These are phyloP conservation scores for Cranoglanis bouderius DNA, from an alignment of 2,113 vertebrate species.

Conservation along the genomic window DNA sequence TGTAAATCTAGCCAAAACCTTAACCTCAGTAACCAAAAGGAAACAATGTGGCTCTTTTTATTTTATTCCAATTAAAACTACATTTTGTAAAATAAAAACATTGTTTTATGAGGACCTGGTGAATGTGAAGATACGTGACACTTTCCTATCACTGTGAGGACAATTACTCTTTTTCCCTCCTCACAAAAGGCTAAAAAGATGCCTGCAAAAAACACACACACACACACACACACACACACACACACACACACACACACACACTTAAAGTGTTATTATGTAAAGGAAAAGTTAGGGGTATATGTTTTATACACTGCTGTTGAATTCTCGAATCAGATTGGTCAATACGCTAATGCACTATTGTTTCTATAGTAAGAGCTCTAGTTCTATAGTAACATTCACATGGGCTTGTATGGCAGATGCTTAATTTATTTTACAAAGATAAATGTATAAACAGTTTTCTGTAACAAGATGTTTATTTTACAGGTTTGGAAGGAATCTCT, in stretches of 20 bases:
- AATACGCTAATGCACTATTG: not conserved
- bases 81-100: not conserved
- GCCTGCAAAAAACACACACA: no score
- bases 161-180: not conserved
- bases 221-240: not conserved
- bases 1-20: not conserved
- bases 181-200: not conserved
- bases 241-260: not conserved
- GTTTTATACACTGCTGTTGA: not conserved
- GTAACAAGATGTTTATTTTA: not conserved
- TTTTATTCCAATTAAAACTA: not conserved
- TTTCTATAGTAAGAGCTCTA: not conserved
- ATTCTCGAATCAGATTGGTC: not conserved
- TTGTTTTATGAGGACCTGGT: not conserved
- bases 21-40: not conserved
- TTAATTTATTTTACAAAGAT: not conserved
- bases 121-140: not conserved
- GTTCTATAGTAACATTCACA: not conserved
- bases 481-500: not conserved
- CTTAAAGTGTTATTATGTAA: not conserved
- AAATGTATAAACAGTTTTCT: not conserved
- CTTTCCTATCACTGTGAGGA: not conserved
- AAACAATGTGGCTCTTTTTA: not conserved
- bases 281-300: not conserved
- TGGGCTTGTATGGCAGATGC: not conserved